Evolutionary conservation across 2,888 invertebrate species (phyloP).

Genomic region (Priocnemis perturbator): DNA sequence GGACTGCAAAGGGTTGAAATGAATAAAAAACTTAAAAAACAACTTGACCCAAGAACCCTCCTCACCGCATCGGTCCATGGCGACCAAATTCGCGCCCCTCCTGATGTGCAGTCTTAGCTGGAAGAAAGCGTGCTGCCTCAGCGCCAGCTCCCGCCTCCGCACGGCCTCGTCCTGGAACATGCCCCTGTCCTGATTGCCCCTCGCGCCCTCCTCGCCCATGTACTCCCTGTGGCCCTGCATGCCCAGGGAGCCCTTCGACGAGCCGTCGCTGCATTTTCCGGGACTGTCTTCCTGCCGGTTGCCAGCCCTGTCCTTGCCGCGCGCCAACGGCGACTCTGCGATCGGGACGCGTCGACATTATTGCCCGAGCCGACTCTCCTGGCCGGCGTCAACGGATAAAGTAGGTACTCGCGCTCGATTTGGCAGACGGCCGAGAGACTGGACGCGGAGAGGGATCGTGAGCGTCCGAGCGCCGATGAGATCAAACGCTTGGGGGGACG

Average conservation of each 20-base stretch:
- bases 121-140: slow-evolving; percentile 93
- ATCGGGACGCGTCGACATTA: background rate
- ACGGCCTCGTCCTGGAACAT: slow-evolving; percentile 80
- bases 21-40: no score
- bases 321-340: slow-evolving; percentile 77
- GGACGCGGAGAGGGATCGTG: no score
- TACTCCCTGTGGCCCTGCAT: slow-evolving; percentile 67
- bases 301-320: slow-evolving; percentile 60
- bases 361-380: no score
- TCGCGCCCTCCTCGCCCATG: slow-evolving; percentile 11
- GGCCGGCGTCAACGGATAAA: no score
- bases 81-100: slow-evolving; percentile 91
- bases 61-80: slow-evolving; percentile 96
- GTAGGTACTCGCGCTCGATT: no score
- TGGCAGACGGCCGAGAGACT: no score
- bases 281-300: slow-evolving; percentile 52
- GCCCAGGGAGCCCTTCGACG: slow-evolving; percentile 75
- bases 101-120: slow-evolving; percentile 92
- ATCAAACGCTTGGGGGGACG: no score
- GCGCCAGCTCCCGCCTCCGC: slow-evolving; percentile 83
- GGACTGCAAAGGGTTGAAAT: no score
- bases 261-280: slow-evolving; percentile 64
- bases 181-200: slow-evolving; percentile 37
- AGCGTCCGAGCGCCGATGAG: no score
- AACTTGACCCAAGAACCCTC: no score